phyloP scores from a whole-genome alignment of 2,888 invertebrate species.

The Sussaba pulchella region DNA sequence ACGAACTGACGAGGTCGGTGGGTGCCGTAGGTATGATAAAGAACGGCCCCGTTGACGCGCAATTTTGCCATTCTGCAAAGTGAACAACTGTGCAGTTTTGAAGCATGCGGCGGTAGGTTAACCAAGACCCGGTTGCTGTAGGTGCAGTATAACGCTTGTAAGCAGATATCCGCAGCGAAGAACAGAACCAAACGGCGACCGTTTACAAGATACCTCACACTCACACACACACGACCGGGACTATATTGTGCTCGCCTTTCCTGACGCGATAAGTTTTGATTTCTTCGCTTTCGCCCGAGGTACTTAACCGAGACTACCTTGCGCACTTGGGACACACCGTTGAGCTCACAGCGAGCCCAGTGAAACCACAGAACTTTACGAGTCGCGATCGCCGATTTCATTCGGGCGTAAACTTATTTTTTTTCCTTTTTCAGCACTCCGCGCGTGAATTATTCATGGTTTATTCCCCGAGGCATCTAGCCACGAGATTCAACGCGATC shows the following conservation, averaged over 20 bases:
- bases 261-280: conserved; percentile 51
- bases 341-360: not conserved
- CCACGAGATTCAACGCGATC: conserved; percentile 27
- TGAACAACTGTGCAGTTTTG: conserved; percentile 34
- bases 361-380: conserved; percentile 29
- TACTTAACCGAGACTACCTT: conserved; percentile 68
- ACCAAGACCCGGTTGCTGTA: conserved; percentile 62
- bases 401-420: conserved; percentile 7
- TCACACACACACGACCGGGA: not conserved
- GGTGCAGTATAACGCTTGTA: conserved; percentile 67
- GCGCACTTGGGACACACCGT: not conserved
- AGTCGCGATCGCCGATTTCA: conserved; percentile 34
- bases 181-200: conserved; percentile 67
- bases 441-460: conserved; percentile 41
- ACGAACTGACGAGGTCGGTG: conserved; percentile 26
- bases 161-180: conserved; percentile 70
- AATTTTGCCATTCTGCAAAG: conserved; percentile 73
- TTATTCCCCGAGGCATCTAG: conserved; percentile 5
- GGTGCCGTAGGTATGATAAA: conserved; percentile 38
- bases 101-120: not conserved
- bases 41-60: conserved; percentile 56
- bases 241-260: conserved; percentile 44
- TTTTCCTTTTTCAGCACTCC: conserved; percentile 31
- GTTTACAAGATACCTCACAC: conserved; percentile 46
- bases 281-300: conserved; percentile 57